Evolutionary conservation across 2,113 vertebrate genomes (phyloP).

Genomic region (Peromyscus polionotus): DNA sequence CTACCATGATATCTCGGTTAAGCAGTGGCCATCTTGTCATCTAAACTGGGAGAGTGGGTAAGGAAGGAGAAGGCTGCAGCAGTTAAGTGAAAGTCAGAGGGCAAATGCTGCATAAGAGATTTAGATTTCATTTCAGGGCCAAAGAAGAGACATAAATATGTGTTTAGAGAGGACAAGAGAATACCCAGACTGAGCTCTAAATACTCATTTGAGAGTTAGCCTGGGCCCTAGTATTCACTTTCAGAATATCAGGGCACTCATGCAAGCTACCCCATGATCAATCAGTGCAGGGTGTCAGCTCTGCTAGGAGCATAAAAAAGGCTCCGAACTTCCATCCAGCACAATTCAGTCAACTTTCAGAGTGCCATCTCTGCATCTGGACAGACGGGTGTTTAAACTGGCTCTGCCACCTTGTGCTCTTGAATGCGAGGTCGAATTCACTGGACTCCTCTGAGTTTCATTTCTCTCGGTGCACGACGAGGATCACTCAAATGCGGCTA

Average conservation of each 20-base stretch:
- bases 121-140: not conserved
- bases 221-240: not conserved
- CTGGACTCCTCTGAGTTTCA: not conserved
- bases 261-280: not conserved
- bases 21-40: not conserved
- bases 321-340: not conserved
- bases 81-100: not conserved
- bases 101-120: not conserved
- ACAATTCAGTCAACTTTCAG: not conserved
- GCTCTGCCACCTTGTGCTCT: not conserved
- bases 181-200: not conserved
- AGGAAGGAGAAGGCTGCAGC: not conserved
- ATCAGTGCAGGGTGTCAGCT: not conserved
- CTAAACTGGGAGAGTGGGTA: not conserved
- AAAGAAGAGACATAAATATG: not conserved
- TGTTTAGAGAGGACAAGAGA: not conserved
- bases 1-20: too few relatives aligned
- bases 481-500: too few relatives aligned
- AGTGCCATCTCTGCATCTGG: not conserved
- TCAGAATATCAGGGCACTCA: not conserved
- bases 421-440: slow-evolving; percentile 7
- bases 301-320: not conserved
- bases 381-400: not conserved
- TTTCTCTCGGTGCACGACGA: not conserved
- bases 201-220: not conserved